Evolutionary conservation across 2,797 vertebrate species (phyloP), one percentile per base, ranked within the genome.

Genomic region (Brotogeris chrysoptera): DNA sequence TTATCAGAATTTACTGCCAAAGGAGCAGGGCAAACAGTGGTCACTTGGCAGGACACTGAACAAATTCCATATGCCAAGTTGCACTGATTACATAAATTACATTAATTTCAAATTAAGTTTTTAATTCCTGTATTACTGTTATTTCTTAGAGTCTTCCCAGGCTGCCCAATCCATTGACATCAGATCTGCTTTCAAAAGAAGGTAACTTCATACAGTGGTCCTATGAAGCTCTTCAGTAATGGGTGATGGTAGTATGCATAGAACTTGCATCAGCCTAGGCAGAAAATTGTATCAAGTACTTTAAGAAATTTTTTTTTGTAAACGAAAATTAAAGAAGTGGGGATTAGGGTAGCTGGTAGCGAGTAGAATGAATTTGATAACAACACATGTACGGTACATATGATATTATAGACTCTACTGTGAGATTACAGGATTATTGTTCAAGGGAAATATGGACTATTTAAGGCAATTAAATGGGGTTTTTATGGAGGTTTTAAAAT

Each of bases 161-260:
- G 97, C 98, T 88, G 97, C 98, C 94, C 98, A 98, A 95, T 98
- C 92, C 96, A 97, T 99, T 98, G 99, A 99, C 97, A 99, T 99
- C 98, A 98, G 99, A 96, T 99, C 99, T 95, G 99, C 99, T 97
- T 99, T 99, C 98, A 99, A 99, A 98, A 99, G 99, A 98, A 99
- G 99, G 99, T 99, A 99, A 99, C 91, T 87, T 89, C 60, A 46
- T 68, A 60, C 43, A 57, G 47, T 76, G 49, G 64, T 74, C 55
- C 65, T 73, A 19, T 61, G 68, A 59, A 82, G 47, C 28, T 92
- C 61, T 80, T 76, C 20, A 68, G 60, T 36, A 80, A 80, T 20
- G 27, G 66, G 43, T 73, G 78, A 66, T 78, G 43, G 85, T 82
- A 93, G 50, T 11, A 49, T 11, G 32, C 25, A 74, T 9, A 61